Evolutionary conservation across 2,113 vertebrate species (phyloP).

Genomic region (Poicephalus meyeri): DNA sequence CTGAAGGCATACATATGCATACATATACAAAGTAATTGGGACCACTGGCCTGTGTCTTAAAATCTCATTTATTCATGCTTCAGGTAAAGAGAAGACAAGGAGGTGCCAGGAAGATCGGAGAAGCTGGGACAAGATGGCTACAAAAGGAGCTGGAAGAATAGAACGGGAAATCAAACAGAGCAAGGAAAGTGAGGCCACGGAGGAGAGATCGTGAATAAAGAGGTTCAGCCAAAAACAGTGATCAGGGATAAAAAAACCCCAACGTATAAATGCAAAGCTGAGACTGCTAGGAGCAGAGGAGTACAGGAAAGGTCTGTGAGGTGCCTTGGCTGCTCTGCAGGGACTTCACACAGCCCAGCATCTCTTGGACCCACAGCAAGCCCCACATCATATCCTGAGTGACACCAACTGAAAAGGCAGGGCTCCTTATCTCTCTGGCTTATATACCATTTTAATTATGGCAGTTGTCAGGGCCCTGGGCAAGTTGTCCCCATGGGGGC

Average conservation of each 20-base stretch:
- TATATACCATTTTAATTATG: not conserved
- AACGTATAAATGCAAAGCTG: not conserved
- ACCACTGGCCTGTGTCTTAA: not conserved
- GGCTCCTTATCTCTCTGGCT: not conserved
- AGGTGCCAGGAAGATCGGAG: not conserved
- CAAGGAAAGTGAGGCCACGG: not conserved
- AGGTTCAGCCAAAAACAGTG: not conserved
- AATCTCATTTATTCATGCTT: conserved; percentile 3
- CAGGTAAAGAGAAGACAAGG: not conserved
- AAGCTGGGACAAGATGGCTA: not conserved
- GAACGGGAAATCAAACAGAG: not conserved
- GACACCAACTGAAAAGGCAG: rapidly evolving
- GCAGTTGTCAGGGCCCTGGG: rapidly evolving
- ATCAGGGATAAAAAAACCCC: not conserved
- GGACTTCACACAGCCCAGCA: not conserved
- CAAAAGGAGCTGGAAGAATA: not conserved
- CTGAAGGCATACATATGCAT: not conserved
- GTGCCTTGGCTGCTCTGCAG: not conserved
- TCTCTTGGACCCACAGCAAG: not conserved
- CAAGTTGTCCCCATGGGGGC: rapidly evolving
- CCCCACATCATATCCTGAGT: rapidly evolving
- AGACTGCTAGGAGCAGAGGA: not conserved
- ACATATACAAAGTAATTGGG: not conserved
- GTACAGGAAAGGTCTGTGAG: not conserved
- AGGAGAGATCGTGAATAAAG: not conserved